A percentile compares a stretch with the other conserved stretches of the same genome.
Conservation (phyloP, 2,113 vertebrate genomes). For the Tachycineta bicolor region DNA sequence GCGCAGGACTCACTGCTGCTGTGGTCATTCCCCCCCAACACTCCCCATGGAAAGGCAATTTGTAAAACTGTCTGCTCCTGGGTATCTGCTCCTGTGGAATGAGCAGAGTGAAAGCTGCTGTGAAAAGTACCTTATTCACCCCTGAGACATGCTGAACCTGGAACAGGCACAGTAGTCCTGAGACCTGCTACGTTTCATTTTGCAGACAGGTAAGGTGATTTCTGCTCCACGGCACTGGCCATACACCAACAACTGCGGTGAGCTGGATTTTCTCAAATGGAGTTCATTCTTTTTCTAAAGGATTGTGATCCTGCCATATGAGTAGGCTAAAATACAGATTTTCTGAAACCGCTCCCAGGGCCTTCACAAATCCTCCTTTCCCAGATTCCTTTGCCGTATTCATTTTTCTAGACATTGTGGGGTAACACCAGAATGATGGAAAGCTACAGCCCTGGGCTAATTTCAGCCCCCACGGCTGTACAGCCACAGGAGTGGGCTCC, state of each 20-base stretch:
- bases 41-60: not conserved
- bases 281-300: not conserved
- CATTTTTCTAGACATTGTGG: not conserved
- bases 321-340: not conserved
- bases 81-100: not conserved
- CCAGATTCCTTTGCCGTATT: not conserved
- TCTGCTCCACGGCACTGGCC: not conserved
- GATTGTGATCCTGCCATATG: not conserved
- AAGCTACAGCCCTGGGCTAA: not conserved
- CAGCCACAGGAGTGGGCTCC: not conserved
- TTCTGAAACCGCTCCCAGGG: not conserved
- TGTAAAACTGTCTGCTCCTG: not conserved
- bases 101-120: not conserved
- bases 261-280: not conserved
- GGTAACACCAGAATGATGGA: not conserved
- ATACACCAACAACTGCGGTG: not conserved
- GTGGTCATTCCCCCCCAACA: not conserved
- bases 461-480: not conserved
- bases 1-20: not conserved
- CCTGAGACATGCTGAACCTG: not conserved
- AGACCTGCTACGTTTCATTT: fast-evolving
- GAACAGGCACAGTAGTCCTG: not conserved
- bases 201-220: not conserved
- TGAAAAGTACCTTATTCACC: not conserved
- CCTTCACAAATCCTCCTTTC: not conserved